Base-by-base conservation (phyloP, 2,113 vertebrate species). In the Pseudorectes ferrugineus region DNA sequence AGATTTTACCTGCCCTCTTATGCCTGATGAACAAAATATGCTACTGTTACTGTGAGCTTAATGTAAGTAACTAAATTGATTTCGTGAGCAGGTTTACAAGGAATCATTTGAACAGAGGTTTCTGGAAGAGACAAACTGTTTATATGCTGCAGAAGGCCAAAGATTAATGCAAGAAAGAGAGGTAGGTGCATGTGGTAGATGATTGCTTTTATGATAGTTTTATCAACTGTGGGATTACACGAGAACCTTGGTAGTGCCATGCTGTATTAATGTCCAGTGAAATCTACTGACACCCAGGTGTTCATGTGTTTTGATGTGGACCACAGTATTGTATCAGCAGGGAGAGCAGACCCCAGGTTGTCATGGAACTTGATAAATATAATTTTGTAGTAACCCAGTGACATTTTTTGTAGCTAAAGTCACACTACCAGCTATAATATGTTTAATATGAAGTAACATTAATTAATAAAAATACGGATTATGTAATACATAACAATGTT, bases 151-250 rank as follows among this genome's bases (percentile, higher is more conserved):
- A 71, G 98, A 98, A 97, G 98, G 98, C 54, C 98, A 98, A 91
- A 98, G 98, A 72, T 94, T 98, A 85, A 98, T 98, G 98, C 98
- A 98, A 62, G 98, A 98, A 85, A 97, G 98, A 95, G 98, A 98
- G 98, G 98, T 98, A 92, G 89, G 92, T 92, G 31, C 48, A 14
- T 35, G 40, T 55, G 49, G 19, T 48, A 51, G 33, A 6, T 38
- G 3, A 65, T 7, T 54, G 21, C 19, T 73, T 85, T 84, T 65
- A 23, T 26, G 8, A 57, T 67, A 42, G 22, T 43, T 85, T 45
- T 72, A 51, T 62, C 33, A 80, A 4, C 35, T 71, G 0, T 82
- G 74, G n/a, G 10, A 25, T 92, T 73, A 28, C 10, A 2, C 61
- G 46, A 73, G 35, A 70, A 54, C 38, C 76, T 52, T 74, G 26